phyloP scores from a whole-genome alignment of 2,113 vertebrate species.

The Lasiurus borealis region DNA sequence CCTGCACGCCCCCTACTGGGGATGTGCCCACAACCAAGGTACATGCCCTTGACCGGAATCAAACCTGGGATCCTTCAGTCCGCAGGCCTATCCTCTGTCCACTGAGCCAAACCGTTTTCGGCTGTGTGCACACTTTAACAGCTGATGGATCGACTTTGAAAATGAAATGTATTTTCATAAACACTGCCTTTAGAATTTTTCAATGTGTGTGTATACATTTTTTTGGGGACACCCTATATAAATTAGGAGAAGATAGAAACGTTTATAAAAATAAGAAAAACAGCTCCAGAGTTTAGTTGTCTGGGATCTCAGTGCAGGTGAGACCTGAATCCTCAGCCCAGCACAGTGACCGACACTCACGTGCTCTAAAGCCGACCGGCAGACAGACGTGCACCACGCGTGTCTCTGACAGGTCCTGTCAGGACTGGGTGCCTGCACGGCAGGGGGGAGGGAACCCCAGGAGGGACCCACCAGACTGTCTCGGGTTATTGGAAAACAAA shows the following conservation, averaged over 20 bases:
- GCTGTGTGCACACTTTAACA: too few species aligned
- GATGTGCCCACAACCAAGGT: too few species aligned
- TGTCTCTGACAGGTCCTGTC: not conserved
- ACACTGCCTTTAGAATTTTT: too few species aligned
- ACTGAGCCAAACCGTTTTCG: too few species aligned
- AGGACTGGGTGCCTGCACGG: not conserved
- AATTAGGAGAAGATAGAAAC: not conserved
- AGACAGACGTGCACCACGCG: not conserved
- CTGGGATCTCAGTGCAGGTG: not conserved
- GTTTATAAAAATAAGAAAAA: not conserved
- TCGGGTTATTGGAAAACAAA: not conserved
- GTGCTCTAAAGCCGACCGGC: too few species aligned
- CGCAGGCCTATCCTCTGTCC: too few species aligned
- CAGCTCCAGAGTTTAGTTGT: not conserved
- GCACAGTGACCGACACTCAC: fast-evolving
- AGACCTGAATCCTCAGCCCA: not conserved
- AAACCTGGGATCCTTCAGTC: too few species aligned
- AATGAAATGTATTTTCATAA: too few species aligned
- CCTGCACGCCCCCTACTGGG: too few species aligned
- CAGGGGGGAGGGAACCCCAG: not conserved
- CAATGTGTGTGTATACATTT: too few species aligned
- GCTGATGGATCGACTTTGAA: too few species aligned
- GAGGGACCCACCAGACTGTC: not conserved
- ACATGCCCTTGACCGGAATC: too few species aligned
- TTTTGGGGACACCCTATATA: not conserved